Conservation (phyloP, 2,888 invertebrate genomes). For the Caenorhabditis macrosperma region DNA sequence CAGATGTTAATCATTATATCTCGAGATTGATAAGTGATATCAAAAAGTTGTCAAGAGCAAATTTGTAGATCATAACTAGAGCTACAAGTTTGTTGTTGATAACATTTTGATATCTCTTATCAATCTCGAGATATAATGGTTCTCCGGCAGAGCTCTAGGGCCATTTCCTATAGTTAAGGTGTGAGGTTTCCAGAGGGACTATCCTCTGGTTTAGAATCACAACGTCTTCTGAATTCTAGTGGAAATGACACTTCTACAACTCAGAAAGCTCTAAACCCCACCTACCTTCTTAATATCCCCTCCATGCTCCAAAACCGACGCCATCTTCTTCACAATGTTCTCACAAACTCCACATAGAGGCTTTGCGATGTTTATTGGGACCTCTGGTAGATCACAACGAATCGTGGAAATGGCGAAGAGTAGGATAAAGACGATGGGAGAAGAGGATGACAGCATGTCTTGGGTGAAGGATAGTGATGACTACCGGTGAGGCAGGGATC, state of each 20-base stretch:
- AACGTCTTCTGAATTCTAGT: background rate
- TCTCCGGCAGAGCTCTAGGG: too few species aligned
- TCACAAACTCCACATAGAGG: constrained; percentile 55
- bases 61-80: too few species aligned
- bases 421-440: too few species aligned
- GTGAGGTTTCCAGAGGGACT: too few species aligned
- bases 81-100: background rate
- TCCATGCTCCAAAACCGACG: constrained; percentile 48
- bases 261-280: background rate
- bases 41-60: too few species aligned
- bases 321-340: constrained; percentile 58
- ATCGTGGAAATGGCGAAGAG: background rate
- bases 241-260: background rate
- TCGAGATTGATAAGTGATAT: background rate
- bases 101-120: too few species aligned
- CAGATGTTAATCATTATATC: background rate
- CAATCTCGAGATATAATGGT: too few species aligned
- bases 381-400: background rate
- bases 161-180: too few species aligned
- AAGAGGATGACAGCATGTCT: too few species aligned
- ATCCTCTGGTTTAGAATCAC: too few species aligned
- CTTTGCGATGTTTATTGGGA: constrained; percentile 24
- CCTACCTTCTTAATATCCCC: constrained; percentile 54
- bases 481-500: too few species aligned
- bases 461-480: too few species aligned